Evolutionary conservation across 1,140 invertebrate species (phyloP).

Genomic region (Whitmania pigra): DNA sequence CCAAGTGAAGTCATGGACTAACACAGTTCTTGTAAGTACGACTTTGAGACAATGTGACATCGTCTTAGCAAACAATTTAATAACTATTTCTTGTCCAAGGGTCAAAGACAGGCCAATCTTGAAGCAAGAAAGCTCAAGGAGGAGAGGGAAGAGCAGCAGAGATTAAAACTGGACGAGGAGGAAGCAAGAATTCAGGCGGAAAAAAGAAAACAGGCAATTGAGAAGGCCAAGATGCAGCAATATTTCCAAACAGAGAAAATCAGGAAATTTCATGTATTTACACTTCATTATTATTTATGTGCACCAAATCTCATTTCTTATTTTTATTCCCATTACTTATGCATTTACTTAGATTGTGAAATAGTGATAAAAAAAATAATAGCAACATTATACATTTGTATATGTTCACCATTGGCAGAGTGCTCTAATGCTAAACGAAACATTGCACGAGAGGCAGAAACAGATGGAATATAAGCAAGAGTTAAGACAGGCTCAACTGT

Average conservation of each 20-base stretch:
- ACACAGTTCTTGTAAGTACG: constrained; percentile 39
- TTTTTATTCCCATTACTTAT: background rate
- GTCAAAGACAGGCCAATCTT: constrained; percentile 38
- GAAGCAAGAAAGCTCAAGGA: constrained; percentile 37
- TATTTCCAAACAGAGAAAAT: constrained; percentile 43
- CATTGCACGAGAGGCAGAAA: constrained; percentile 42
- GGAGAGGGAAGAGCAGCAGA: constrained; percentile 39
- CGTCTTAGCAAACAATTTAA: background rate
- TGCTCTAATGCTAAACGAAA: constrained; percentile 40
- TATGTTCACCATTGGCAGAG: constrained; percentile 31
- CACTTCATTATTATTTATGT: background rate
- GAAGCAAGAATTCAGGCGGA: constrained; percentile 40
- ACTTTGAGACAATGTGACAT: background rate
- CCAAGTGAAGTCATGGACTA: constrained; percentile 40
- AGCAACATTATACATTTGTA: background rate
- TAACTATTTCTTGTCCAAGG: constrained; percentile 28
- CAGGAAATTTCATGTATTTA: constrained; percentile 41
- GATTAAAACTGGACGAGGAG: constrained; percentile 36
- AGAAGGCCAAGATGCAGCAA: constrained; percentile 42
- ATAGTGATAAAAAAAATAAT: background rate
- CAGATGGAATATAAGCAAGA: constrained; percentile 39
- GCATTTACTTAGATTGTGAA: background rate
- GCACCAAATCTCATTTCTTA: background rate
- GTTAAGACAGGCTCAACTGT: constrained; percentile 29
- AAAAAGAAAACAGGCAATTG: constrained; percentile 40